Percentiles rank a stretch among this genome's conserved stretches.
Evolutionary conservation across 1,140 invertebrate species (phyloP).

Genomic region (Telenomus remus): DNA sequence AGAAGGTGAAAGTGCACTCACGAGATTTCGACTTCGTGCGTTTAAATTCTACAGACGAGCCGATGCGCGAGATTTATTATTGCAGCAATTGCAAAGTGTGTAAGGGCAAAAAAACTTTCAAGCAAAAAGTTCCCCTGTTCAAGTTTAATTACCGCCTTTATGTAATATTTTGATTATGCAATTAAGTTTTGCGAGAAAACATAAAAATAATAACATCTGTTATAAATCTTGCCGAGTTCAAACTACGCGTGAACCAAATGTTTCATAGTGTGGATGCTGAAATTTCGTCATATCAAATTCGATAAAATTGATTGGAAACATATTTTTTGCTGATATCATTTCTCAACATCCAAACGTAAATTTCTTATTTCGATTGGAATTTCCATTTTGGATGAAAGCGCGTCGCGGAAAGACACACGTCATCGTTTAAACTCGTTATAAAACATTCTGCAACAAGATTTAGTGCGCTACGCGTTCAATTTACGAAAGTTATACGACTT

Average conservation of each 20-base stretch:
- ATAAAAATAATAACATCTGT: constrained; percentile 25
- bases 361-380: constrained; percentile 22
- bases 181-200: constrained; percentile 21
- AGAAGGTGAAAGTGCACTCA: constrained; percentile 53
- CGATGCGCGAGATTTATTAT: constrained; percentile 56
- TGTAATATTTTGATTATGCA: constrained; percentile 40
- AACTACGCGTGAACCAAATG: background rate
- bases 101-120: constrained; percentile 15
- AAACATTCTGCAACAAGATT: constrained; percentile 49
- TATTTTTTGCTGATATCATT: too few relatives aligned
- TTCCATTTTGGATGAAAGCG: constrained; percentile 39
- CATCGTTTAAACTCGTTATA: constrained; percentile 47
- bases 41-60: constrained; percentile 53
- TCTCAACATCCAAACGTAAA: background rate
- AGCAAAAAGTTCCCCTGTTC: constrained; percentile 27
- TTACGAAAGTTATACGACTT: constrained; percentile 54
- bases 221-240: too few relatives aligned
- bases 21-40: constrained; percentile 56
- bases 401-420: constrained; percentile 34
- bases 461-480: constrained; percentile 46
- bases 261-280: background rate
- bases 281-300: background rate
- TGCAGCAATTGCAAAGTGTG: constrained; percentile 42
- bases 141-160: constrained; percentile 44
- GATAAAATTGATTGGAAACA: too few relatives aligned